Evolutionary conservation across 2,113 vertebrate genomes (phyloP), one percentile per base, ranked within the genome.

Genomic region (Nesoenas mayeri): DNA sequence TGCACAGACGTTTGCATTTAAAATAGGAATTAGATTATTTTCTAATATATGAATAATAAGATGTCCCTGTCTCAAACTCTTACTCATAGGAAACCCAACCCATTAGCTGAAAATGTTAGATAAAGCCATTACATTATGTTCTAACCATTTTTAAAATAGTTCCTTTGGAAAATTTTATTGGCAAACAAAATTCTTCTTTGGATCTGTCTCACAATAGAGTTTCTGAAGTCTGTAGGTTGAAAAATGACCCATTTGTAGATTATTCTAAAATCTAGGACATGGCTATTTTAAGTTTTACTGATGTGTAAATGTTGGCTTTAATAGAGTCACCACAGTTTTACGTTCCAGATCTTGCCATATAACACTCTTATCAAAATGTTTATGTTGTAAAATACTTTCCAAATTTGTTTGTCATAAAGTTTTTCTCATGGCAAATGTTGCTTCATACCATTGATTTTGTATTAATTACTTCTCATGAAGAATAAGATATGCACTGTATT

Each of bases 181-280:
- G 92, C 88, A 94, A 92, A 91, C 81, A 70, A 79, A 94, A 79
- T 72, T 65, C 25, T 57, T 78, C 57, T 84, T 95, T 92, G 95
- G 92, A 93, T 81, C 61, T 81, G 57, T 79, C 85, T 62, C 58
- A 65, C 50, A 78, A 53, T 28, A 74, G 42, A 58, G 25, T 81
- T 92, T 88, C 50, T 93, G n/a, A 92, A 87, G 48, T 69, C 51
- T 67, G 28, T 64, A 40, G 22, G 22, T 36, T 94, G 95, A 94
- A 94, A 96, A 96, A 95, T 92, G 61, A 83, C 65, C 83, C 57
- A 79, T 94, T 94, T 95, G 91, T 91, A 95, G 69, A 94, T 96
- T 93, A 88, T 91, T 91, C 66, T 79, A 60, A 93, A 87, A 85
- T 93, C 66, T 62, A 75, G 47, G 61, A 72, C 70, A 42, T 28